phyloP scores from a whole-genome alignment of 2,113 vertebrate species.

The Xenus cinereus region DNA sequence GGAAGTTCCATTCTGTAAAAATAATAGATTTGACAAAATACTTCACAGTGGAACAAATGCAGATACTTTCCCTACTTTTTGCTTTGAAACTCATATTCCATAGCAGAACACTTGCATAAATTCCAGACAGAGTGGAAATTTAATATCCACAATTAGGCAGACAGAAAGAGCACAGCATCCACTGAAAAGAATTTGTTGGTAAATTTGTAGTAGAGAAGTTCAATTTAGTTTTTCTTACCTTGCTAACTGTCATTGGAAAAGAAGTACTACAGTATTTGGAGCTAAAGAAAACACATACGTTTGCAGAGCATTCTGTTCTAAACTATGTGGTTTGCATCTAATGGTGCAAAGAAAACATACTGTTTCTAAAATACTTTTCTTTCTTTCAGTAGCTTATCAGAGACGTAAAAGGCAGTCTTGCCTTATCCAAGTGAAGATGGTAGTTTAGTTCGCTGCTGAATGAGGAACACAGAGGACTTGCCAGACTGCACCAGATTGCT shows the following conservation, averaged over 20 bases:
- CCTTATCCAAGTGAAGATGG: not conserved
- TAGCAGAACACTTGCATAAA: not conserved
- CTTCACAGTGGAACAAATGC: not conserved
- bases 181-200: not conserved
- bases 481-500: not conserved
- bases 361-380: not conserved
- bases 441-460: not conserved
- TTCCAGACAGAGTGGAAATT: not conserved
- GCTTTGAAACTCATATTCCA: not conserved
- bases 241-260: not conserved
- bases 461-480: not conserved
- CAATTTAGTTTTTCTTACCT: not conserved
- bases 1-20: not conserved
- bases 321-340: not conserved
- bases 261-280: not conserved
- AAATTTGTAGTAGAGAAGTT: not conserved
- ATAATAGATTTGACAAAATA: not conserved
- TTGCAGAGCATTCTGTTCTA: not conserved
- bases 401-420: not conserved
- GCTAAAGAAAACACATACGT: not conserved
- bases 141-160: not conserved
- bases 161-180: not conserved
- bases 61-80: not conserved
- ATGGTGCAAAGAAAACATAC: not conserved
- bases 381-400: not conserved